Conservation (phyloP, 2,797 vertebrate species). For the Melanotaenia parkinsoni region DNA sequence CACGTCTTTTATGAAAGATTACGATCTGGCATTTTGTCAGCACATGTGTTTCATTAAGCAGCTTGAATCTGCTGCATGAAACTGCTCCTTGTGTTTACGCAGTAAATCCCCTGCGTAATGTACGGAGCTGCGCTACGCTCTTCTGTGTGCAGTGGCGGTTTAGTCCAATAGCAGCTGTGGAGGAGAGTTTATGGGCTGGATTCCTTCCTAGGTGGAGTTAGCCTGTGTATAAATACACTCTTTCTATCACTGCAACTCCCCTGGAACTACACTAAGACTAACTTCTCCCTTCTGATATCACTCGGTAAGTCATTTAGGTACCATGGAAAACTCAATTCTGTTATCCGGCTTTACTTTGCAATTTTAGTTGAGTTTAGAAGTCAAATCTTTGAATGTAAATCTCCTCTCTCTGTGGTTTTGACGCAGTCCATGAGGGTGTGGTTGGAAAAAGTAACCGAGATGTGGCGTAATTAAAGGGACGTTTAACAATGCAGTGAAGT, state of each 20-base stretch:
- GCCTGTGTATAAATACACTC: constrained; percentile 65
- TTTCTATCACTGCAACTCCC: constrained; percentile 16
- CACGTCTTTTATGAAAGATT: constrained; percentile 15
- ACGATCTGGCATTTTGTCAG: not conserved
- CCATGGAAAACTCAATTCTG: not conserved
- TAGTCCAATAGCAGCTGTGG: constrained; percentile 45
- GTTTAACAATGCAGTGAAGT: not conserved
- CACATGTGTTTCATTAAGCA: constrained; percentile 26
- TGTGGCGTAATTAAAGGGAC: not conserved
- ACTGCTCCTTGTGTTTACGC: constrained; percentile 23
- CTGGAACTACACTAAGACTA: constrained; percentile 44
- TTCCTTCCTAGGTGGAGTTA: constrained; percentile 74
- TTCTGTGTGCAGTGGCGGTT: constrained; percentile 13
- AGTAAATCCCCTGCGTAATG: not conserved
- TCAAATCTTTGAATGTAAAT: not conserved
- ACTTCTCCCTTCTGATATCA: constrained; percentile 1
- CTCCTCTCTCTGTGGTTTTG: not conserved
- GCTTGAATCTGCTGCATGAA: constrained; percentile 10
- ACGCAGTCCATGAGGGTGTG: constrained; percentile 57
- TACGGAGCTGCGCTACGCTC: not conserved
- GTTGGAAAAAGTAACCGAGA: constrained; percentile 1
- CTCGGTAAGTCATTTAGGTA: constrained; percentile 60
- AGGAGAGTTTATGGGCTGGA: constrained; percentile 45
- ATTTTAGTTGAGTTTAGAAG: not conserved
- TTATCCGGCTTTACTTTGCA: not conserved